A percentile compares a stretch with the other conserved stretches of the same genome.
phyloP scores from a whole-genome alignment of 1,140 invertebrate species.

The Pteromalus puparum region DNA sequence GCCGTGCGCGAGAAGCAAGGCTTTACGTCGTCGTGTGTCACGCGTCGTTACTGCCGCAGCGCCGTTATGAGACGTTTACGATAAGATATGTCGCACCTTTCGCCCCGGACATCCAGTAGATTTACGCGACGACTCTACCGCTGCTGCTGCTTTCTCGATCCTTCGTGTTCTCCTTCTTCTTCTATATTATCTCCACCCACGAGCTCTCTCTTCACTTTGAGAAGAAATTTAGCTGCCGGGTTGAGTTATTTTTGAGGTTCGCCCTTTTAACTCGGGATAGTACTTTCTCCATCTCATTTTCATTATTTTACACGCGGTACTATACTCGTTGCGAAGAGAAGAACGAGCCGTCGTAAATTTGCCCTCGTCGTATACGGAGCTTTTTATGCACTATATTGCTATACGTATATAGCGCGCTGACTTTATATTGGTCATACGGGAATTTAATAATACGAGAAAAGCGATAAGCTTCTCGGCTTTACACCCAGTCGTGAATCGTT shows the following conservation, averaged over 20 bases:
- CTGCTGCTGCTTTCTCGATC: conserved; percentile 11
- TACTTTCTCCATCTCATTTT: conserved; percentile 27
- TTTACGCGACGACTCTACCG: conserved; percentile 57
- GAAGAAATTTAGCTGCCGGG: conserved; percentile 24
- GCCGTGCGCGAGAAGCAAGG: conserved; percentile 54
- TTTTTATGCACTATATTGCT: neutral
- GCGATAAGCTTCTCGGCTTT: neutral
- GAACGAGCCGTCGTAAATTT: conserved; percentile 28
- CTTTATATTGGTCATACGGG: neutral
- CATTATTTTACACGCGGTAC: conserved; percentile 21
- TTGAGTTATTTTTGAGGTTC: neutral
- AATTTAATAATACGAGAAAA: conserved; percentile 29
- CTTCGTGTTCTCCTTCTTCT: neutral
- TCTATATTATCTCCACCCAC: too few relatives aligned
- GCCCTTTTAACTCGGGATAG: neutral
- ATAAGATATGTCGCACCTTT: conserved; percentile 72
- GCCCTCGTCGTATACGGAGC: neutral
- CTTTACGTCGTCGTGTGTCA: conserved; percentile 69
- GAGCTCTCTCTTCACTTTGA: too few relatives aligned
- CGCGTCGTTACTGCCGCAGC: conserved; percentile 67
- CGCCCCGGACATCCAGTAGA: conserved; percentile 61
- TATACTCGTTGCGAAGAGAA: neutral
- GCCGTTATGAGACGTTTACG: conserved; percentile 71
- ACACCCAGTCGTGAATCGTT: conserved; percentile 9
- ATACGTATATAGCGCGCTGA: neutral